Conservation (phyloP, 1,140 invertebrate genomes). For the Drosophila mauritiana region DNA sequence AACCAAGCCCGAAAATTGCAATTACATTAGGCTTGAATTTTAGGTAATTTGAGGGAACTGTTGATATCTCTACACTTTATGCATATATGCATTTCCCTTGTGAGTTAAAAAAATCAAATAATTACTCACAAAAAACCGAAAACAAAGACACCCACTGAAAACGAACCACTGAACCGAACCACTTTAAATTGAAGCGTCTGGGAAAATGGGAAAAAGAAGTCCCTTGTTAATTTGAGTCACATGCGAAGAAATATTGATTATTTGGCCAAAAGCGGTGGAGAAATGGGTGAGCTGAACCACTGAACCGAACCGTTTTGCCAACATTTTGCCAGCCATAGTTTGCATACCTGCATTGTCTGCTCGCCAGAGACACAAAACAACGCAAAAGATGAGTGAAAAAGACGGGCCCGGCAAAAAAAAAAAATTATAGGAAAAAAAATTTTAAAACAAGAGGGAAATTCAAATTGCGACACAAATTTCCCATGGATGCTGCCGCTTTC, state of each 20-base stretch:
- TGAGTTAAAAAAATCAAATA: neutral
- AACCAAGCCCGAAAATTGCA: no score
- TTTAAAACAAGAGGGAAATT: constrained; percentile 12
- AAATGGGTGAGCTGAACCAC: constrained; percentile 15
- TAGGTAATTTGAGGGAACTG: no score
- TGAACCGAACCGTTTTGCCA: constrained; percentile 49
- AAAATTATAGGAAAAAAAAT: neutral
- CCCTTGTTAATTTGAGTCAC: constrained; percentile 48
- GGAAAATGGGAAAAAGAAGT: constrained; percentile 2
- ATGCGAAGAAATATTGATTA: constrained; percentile 56
- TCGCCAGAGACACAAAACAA: constrained; percentile 10
- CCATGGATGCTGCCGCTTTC: constrained; percentile 11
- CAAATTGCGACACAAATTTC: constrained; percentile 31
- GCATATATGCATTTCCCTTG: no score
- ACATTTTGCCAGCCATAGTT: constrained; percentile 50
- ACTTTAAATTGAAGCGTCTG: constrained; percentile 31
- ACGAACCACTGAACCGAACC: constrained; percentile 34
- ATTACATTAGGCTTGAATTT: no score
- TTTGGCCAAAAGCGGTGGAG: constrained; percentile 12
- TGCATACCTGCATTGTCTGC: constrained; percentile 45
- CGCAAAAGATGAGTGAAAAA: neutral
- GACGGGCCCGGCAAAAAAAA: neutral
- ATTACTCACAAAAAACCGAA: neutral
- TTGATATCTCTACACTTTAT: no score
- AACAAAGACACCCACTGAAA: neutral